These are phyloP conservation scores for Oligia fasciuncula DNA, from an alignment of 2,888 invertebrate species.

Conservation along the genomic window DNA sequence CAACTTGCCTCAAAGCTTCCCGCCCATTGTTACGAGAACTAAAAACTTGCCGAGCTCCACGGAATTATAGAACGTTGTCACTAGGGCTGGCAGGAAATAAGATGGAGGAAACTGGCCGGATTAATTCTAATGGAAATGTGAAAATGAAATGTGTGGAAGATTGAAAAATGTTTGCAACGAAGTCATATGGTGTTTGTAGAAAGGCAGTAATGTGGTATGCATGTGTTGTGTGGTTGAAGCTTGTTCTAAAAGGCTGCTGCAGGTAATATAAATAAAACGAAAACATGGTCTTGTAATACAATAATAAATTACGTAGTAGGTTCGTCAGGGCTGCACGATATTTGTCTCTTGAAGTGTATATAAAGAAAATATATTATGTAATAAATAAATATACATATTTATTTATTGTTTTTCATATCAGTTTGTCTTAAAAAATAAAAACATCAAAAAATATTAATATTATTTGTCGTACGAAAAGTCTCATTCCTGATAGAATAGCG, in stretches of 20 bases:
- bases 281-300: neutral
- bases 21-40: constrained; percentile 27
- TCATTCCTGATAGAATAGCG: too few species aligned
- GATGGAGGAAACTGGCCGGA: neutral
- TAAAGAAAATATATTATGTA: neutral
- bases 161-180: constrained; percentile 1
- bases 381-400: neutral
- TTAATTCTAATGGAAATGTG: constrained; percentile 1
- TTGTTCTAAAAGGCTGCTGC: neutral
- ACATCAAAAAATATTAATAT: neutral
- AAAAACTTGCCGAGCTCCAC: constrained; percentile 29
- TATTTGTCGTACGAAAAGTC: too few species aligned
- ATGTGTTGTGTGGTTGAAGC: neutral
- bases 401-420: neutral
- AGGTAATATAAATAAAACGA: neutral
- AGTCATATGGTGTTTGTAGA: neutral
- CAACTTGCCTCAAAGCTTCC: constrained; percentile 33
- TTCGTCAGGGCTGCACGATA: neutral
- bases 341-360: neutral
- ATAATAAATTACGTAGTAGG: neutral
- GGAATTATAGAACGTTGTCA: constrained; percentile 6
- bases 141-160: neutral
- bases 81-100: constrained; percentile 34
- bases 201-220: neutral
- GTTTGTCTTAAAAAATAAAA: neutral